Evolutionary conservation across 2,113 vertebrate species (phyloP).

Genomic region (Elgaria multicarinata): DNA sequence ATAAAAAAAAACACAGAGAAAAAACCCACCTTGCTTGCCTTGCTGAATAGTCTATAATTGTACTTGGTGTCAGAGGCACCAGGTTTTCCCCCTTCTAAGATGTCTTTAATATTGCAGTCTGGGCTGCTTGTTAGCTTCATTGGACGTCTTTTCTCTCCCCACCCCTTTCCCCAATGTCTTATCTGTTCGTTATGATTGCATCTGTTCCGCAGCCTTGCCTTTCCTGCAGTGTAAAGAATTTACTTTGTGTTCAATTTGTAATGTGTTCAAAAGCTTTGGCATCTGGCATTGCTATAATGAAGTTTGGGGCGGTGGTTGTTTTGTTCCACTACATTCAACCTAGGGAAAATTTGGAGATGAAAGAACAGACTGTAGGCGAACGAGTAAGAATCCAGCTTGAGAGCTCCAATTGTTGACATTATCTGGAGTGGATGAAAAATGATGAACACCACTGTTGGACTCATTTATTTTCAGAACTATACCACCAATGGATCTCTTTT

Average conservation of each 20-base stretch:
- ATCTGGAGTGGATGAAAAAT: not conserved
- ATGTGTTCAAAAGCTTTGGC: constrained; percentile 8
- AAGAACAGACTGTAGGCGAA: not conserved
- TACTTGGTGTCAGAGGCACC: not conserved
- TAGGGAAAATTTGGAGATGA: not conserved
- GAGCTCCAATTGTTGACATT: not conserved
- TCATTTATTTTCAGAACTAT: not conserved
- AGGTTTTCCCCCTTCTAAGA: not conserved
- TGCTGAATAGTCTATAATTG: not conserved
- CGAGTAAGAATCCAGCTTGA: not conserved
- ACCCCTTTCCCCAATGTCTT: not conserved
- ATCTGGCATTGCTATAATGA: constrained; percentile 1
- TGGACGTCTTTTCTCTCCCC: not conserved
- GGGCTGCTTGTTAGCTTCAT: not conserved
- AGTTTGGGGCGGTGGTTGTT: not conserved
- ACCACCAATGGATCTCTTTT: not conserved
- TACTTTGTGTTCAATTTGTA: constrained; percentile 22
- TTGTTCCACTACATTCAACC: not conserved
- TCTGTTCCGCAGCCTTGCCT: not conserved
- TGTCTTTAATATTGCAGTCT: not conserved
- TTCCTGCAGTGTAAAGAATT: constrained; percentile 24
- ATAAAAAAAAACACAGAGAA: no score
- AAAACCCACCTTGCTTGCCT: not conserved
- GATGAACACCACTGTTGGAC: not conserved
- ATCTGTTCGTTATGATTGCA: constrained; percentile 7